Base-by-base conservation (phyloP, 2,888 invertebrate genomes). In the Thecophora atra region DNA sequence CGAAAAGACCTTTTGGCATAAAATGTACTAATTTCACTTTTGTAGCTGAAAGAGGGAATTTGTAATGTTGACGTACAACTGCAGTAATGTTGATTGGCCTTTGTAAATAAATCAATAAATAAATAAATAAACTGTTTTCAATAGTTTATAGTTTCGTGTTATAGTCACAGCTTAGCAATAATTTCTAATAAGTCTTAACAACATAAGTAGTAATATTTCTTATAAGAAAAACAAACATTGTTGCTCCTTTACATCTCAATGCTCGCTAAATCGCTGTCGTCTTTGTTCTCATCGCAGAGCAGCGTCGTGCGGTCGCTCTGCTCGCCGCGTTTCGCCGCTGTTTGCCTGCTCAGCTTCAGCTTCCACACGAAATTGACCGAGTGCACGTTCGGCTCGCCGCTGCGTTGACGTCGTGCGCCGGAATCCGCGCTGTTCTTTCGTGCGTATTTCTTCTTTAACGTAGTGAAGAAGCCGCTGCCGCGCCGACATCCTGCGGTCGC, bases 381-480 rank as follows among this genome's bases (percentile, higher is more conserved):
- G 2, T 8, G 15, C 7, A 7, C 42, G 19, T 63, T 63, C 1
- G 11, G 19, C 21, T 19, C 21, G 37, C 15, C 42, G 42, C 19
- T 15, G 24, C 42, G 3, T 24, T 51, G 72, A 62, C 37, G 71
- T 64, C 11, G 71, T 8, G 5, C 67, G 19, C 54, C 71, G 4
- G 71, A 74, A 26, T 70, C 71, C 6, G 28, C 64, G 3, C 17
- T 11, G 19, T 17, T 51, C 8, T 28, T 56, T 42, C 7, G 70
- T 64, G 11, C 73, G n/a, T 73, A 44, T 70, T 73, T n/a, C 63
- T 71, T 15, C 73, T 73, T 63, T 11, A 73, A 74, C 73, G 72
- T 68, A 28, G 74, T 64, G 4, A 64, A 68, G 15, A 74, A 72
- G 58, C 19, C 52, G 6, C 71, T 65, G 37, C 69, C 70, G 56